phyloP scores from a whole-genome alignment of 2,888 invertebrate genomes.

The Pyrocoelia pectoralis region DNA sequence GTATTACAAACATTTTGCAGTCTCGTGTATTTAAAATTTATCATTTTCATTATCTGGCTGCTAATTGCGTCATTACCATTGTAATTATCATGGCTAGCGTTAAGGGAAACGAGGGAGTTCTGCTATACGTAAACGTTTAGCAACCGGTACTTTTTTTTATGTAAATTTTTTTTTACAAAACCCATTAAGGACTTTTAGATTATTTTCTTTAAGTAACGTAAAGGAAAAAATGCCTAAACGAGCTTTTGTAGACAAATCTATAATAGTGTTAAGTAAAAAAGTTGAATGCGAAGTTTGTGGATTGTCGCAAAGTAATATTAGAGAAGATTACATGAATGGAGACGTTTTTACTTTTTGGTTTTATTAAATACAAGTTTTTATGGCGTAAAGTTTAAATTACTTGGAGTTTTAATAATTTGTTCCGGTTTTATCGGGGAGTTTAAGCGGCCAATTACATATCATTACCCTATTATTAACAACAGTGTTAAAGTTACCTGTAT shows the following conservation, averaged over 20 bases:
- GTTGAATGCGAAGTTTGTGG: constrained; percentile 19
- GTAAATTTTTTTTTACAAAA: constrained; percentile 12
- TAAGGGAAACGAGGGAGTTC: constrained; percentile 39
- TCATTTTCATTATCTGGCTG: constrained; percentile 54
- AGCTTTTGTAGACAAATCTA: constrained; percentile 7
- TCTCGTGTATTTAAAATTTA: constrained; percentile 46
- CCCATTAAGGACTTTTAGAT: constrained; percentile 9
- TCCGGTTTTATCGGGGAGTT: background rate
- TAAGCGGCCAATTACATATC: constrained; percentile 2
- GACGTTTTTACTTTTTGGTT: constrained; percentile 17
- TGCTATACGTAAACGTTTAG: constrained; percentile 32
- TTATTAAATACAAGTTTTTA: constrained; percentile 13
- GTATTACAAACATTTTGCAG: constrained; percentile 12
- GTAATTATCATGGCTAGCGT: constrained; percentile 51
- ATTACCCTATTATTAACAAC: constrained; percentile 7
- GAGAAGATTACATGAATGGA: constrained; percentile 12
- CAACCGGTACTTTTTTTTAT: constrained; percentile 14
- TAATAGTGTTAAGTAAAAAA: constrained; percentile 4
- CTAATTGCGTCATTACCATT: constrained; percentile 54
- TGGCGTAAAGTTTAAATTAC: constrained; percentile 8
- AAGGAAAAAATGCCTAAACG: background rate
- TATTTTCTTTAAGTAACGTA: constrained; percentile 7
- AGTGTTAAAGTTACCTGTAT: constrained; percentile 4
- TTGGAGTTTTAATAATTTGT: constrained; percentile 5
- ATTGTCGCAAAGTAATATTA: constrained; percentile 11